Conservation (phyloP, 1,140 invertebrate species). For the Anastrepha obliqua region DNA sequence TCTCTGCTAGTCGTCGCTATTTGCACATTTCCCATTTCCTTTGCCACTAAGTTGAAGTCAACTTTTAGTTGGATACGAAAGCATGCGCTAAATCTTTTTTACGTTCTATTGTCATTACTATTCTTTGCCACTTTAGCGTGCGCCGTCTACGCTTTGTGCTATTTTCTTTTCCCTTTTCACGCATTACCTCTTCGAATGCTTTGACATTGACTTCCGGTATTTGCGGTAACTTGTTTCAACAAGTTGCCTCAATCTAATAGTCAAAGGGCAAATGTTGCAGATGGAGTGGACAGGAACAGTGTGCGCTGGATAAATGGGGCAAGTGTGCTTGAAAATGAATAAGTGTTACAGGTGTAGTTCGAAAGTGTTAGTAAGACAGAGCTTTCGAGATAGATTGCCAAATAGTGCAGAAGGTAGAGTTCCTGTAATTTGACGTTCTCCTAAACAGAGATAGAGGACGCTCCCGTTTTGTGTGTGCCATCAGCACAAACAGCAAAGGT, state of each 20-base stretch:
- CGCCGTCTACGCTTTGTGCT: background rate
- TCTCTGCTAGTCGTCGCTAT: background rate
- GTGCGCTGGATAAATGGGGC: background rate
- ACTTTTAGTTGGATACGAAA: constrained; percentile 18
- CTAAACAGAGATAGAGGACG: no score
- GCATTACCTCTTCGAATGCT: constrained; percentile 16
- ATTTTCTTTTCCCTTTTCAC: background rate
- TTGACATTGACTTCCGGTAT: constrained; percentile 38
- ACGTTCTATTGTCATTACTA: background rate
- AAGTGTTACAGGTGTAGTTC: no score
- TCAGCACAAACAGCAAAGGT: no score
- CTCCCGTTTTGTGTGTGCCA: no score
- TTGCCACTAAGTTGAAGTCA: background rate
- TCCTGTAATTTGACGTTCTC: no score
- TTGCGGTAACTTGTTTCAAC: constrained; percentile 44
- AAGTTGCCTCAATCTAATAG: constrained; percentile 44
- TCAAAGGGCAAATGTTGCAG: background rate
- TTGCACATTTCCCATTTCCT: constrained; percentile 47
- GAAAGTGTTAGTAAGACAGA: no score
- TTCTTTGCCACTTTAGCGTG: background rate
- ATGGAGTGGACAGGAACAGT: background rate
- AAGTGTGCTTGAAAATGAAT: no score
- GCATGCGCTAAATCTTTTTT: background rate
- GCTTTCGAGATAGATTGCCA: no score
- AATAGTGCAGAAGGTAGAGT: no score